Evolutionary conservation across 1,140 invertebrate genomes (phyloP).

Genomic region (Drosophila gunungcola): DNA sequence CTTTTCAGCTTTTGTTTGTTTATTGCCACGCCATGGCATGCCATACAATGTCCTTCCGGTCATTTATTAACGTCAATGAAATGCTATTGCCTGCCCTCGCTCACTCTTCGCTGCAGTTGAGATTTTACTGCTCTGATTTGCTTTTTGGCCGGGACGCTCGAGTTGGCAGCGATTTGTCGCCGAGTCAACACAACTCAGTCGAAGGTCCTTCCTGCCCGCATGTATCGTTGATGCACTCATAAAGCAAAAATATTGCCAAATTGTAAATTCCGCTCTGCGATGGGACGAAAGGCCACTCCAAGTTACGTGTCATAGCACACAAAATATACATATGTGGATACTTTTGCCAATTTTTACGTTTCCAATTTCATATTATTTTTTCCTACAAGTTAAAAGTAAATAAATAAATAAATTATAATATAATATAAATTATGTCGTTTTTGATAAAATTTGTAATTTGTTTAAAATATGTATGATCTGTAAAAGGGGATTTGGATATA

Average conservation of each 20-base stretch:
- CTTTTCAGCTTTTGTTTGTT: conserved; percentile 67
- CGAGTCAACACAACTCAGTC: conserved; percentile 73
- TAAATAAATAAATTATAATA: too few species aligned
- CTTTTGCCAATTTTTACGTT: too few species aligned
- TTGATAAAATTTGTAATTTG: too few species aligned
- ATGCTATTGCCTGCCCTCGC: conserved; percentile 56
- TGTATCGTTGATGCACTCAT: conserved; percentile 58
- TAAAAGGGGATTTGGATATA: too few species aligned
- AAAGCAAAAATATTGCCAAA: conserved; percentile 62
- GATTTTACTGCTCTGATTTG: conserved; percentile 38
- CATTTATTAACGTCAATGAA: conserved; percentile 83
- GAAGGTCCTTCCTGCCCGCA: conserved; percentile 52
- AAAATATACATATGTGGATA: too few species aligned
- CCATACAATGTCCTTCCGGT: conserved; percentile 82
- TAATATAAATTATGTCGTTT: too few species aligned
- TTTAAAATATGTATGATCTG: too few species aligned
- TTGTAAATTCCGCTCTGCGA: conserved; percentile 28
- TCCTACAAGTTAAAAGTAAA: too few species aligned
- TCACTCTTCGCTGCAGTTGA: conserved; percentile 27
- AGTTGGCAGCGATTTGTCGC: conserved; percentile 78
- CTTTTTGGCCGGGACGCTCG: conserved; percentile 58
- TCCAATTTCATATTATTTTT: too few species aligned
- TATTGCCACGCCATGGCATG: conserved; percentile 76
- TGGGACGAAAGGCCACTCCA: conserved; percentile 5
- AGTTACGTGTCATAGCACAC: not conserved